phyloP scores from a whole-genome alignment of 35 echinoderm and acorn worm species.

The Ophioderma brevispina region DNA sequence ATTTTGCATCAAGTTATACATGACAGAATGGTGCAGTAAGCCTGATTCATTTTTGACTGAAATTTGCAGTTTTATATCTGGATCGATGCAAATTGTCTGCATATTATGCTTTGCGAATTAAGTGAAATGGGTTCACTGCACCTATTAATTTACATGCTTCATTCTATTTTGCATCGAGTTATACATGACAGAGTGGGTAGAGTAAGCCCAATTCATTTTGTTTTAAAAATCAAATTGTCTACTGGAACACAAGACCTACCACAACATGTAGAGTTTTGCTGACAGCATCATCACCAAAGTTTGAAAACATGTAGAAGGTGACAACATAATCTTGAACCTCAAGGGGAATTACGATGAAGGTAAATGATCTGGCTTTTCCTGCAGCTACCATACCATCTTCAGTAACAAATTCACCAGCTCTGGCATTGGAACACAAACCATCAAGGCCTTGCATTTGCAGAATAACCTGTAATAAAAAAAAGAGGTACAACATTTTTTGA shows the following conservation, averaged over 20 bases:
- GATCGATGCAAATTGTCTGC: too few species aligned
- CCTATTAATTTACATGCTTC: too few species aligned
- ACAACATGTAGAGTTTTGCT: constrained; percentile 72
- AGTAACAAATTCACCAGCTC: background rate
- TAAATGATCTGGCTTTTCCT: constrained; percentile 42
- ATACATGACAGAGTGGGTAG: too few species aligned
- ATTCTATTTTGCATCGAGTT: too few species aligned
- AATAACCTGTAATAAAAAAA: constrained; percentile 46
- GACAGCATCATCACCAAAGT: constrained; percentile 39
- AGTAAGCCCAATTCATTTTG: too few species aligned
- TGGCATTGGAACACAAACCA: constrained; percentile 63
- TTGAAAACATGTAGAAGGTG: background rate
- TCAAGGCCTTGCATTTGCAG: constrained; percentile 52
- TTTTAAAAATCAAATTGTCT: too few species aligned
- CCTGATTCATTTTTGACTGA: too few species aligned
- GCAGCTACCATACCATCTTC: background rate
- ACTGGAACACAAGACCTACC: constrained; percentile 54
- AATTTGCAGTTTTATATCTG: too few species aligned
- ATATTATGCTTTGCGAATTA: too few species aligned
- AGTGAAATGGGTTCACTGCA: too few species aligned
- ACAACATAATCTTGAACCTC: constrained; percentile 52
- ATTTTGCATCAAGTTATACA: too few species aligned
- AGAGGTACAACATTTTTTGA: background rate
- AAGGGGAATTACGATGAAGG: constrained; percentile 76
- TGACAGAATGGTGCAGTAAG: too few species aligned